Evolutionary conservation across 2,797 vertebrate genomes (phyloP).

Genomic region (Phylloscopus collybita): DNA sequence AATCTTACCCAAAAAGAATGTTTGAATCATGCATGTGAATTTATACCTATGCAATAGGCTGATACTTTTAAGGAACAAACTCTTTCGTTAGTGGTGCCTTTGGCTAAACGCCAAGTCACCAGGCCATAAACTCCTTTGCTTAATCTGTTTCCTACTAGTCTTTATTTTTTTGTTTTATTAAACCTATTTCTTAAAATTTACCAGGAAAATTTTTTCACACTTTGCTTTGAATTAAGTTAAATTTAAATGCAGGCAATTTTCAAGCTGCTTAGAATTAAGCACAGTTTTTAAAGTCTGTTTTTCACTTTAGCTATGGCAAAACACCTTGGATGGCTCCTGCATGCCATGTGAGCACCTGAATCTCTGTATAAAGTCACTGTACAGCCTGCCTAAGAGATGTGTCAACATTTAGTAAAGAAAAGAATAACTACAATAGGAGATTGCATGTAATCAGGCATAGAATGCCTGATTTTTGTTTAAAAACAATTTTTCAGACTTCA

Average conservation of each 20-base stretch:
- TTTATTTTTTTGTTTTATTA: no score
- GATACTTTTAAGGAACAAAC: no score
- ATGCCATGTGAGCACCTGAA: neutral
- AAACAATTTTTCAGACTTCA: neutral
- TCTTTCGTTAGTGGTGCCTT: no score
- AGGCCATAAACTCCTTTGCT: no score
- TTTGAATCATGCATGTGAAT: no score
- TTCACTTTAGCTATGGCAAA: neutral
- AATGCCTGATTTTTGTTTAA: neutral
- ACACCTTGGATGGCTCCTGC: neutral
- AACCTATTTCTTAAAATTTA: no score
- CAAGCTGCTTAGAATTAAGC: neutral
- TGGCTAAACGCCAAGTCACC: no score
- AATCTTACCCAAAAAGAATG: no score
- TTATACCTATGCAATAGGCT: no score
- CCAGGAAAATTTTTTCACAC: no score
- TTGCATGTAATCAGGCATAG: neutral
- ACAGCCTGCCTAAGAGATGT: neutral
- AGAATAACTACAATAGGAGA: neutral
- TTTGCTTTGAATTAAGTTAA: neutral
- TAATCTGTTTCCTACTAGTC: no score
- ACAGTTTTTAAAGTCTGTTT: neutral
- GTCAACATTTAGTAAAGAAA: neutral
- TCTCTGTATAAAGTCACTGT: neutral
- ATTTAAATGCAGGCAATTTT: neutral